Evolutionary conservation across 2,113 vertebrate species (phyloP).

Genomic region (Ariopsis seemanni): DNA sequence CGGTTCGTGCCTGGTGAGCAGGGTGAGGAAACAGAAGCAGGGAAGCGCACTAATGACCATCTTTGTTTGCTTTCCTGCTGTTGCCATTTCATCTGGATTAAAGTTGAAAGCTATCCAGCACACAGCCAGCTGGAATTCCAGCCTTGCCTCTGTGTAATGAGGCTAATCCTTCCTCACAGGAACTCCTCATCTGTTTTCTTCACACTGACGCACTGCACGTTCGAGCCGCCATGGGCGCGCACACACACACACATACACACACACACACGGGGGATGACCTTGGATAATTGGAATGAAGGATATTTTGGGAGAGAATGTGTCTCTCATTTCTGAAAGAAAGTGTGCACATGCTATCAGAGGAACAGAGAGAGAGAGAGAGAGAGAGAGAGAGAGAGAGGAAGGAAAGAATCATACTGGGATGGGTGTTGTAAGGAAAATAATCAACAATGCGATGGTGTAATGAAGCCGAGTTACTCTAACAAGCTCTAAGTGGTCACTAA

Average conservation of each 20-base stretch:
- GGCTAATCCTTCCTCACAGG: constrained; percentile 56
- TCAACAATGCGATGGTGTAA: not conserved
- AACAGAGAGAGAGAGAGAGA: not conserved
- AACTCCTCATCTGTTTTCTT: constrained; percentile 50
- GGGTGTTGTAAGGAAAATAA: not conserved
- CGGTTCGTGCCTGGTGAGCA: not conserved
- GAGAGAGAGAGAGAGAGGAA: not conserved
- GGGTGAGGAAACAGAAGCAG: constrained; percentile 27
- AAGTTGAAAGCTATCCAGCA: constrained; percentile 59
- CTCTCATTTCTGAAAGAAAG: constrained; percentile 38
- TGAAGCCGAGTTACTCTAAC: not conserved
- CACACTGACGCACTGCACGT: not conserved
- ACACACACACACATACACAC: not conserved
- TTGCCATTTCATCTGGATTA: constrained; percentile 47
- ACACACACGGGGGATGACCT: not conserved
- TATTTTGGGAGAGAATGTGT: constrained; percentile 56
- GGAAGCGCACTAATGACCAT: constrained; percentile 36
- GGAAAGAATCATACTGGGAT: not conserved
- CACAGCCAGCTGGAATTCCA: constrained; percentile 33
- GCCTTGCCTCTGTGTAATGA: constrained; percentile 57
- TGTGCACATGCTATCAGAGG: not conserved
- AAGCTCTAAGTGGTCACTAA: not conserved
- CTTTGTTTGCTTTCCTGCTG: constrained; percentile 51
- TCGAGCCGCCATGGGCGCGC: not conserved
- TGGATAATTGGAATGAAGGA: constrained; percentile 28